Evolutionary conservation across 2,113 vertebrate genomes (phyloP).

Genomic region (Neolamprologus hecqui): DNA sequence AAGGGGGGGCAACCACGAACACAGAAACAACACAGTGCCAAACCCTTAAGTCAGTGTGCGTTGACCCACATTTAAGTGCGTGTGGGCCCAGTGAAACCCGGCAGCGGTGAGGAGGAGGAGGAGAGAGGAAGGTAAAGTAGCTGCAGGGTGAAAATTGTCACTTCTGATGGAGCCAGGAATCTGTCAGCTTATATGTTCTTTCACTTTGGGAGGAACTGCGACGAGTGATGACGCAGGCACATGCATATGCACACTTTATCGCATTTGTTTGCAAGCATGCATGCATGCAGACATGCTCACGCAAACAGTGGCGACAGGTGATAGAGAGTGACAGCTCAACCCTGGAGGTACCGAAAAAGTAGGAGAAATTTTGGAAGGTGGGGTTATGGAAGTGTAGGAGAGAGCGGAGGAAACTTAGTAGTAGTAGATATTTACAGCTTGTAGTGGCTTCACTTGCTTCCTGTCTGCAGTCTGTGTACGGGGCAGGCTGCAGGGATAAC

Average conservation of each 20-base stretch:
- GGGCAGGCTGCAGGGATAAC: background rate
- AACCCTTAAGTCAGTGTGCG: background rate
- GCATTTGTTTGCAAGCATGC: background rate
- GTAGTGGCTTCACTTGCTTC: background rate
- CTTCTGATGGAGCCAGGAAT: slow-evolving; percentile 18
- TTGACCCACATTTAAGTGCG: slow-evolving; percentile 39
- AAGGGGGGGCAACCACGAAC: background rate
- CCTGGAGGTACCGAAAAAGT: background rate
- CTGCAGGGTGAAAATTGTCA: slow-evolving; percentile 24
- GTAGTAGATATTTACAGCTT: background rate
- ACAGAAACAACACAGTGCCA: background rate
- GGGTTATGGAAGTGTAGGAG: background rate
- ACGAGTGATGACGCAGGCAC: background rate
- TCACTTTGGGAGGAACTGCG: background rate
- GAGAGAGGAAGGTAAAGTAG: slow-evolving; percentile 10
- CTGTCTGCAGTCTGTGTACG: fast-evolving
- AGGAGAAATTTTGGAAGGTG: background rate
- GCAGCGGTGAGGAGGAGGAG: background rate
- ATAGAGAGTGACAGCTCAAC: slow-evolving; percentile 1
- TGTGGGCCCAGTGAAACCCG: background rate
- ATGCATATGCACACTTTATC: background rate
- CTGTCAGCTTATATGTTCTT: slow-evolving; percentile 7
- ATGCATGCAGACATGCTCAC: background rate
- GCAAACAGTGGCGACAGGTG: background rate
- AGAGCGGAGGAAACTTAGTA: background rate